Evolutionary conservation across 2,113 vertebrate species (phyloP).

Genomic region (Tauraco erythrolophus): DNA sequence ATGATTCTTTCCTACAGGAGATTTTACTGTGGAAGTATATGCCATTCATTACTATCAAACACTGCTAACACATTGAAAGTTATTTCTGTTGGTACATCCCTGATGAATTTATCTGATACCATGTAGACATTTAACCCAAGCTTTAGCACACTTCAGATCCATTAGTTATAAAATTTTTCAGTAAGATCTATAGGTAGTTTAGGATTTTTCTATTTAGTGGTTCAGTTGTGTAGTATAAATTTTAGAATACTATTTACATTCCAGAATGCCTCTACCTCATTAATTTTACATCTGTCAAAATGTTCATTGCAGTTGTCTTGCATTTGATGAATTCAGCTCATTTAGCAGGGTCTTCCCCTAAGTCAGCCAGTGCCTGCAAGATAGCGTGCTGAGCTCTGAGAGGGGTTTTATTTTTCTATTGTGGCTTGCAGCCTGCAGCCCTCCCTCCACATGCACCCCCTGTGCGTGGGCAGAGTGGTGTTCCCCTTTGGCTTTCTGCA

Average conservation of each 20-base stretch:
- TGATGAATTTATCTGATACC: neutral
- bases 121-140: neutral
- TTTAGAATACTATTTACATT: neutral
- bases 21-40: neutral
- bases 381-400: neutral
- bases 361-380: neutral
- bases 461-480: fast-evolving
- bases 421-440: neutral
- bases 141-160: neutral
- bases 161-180: neutral
- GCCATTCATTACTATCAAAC: neutral
- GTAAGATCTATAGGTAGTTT: neutral
- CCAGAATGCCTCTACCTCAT: neutral
- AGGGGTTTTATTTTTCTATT: neutral
- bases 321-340: neutral
- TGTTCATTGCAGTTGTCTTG: neutral
- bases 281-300: neutral
- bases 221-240: neutral
- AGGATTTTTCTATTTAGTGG: neutral
- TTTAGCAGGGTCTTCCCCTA: neutral
- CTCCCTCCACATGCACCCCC: neutral
- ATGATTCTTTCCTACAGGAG: neutral
- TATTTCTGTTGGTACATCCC: neutral
- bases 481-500: neutral
- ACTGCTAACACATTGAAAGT: neutral